A percentile compares a stretch with the other conserved stretches of the same genome.
These are phyloP conservation scores for Metopolophium dirhodum DNA, from an alignment of 1,140 invertebrate genomes.

Conservation along the genomic window DNA sequence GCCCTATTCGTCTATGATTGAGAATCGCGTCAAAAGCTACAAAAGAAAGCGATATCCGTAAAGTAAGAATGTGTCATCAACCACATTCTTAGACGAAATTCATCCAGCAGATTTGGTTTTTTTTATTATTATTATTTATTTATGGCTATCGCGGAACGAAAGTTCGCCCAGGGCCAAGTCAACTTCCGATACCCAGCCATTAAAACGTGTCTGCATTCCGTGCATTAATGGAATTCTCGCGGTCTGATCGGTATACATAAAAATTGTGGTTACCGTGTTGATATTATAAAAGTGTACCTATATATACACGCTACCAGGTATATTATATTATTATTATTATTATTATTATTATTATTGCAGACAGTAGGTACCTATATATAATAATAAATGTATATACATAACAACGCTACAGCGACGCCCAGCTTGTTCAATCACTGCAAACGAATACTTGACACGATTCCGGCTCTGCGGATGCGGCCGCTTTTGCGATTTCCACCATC, in stretches of 20 bases:
- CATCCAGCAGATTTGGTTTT: slow-evolving; percentile 1
- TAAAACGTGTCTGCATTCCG: slow-evolving; percentile 50
- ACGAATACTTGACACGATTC: slow-evolving; percentile 37
- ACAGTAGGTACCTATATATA: not conserved
- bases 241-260: slow-evolving; percentile 1
- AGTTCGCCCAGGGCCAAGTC: slow-evolving; percentile 48
- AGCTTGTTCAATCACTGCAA: not conserved
- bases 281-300: not conserved
- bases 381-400: not conserved
- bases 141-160: slow-evolving; percentile 34
- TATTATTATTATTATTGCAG: not conserved
- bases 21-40: not conserved
- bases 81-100: slow-evolving; percentile 44
- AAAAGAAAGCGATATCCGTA: slow-evolving; percentile 24
- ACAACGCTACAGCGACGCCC: not conserved
- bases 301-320: not conserved
- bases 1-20: not conserved
- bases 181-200: slow-evolving; percentile 38
- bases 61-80: slow-evolving; percentile 25
- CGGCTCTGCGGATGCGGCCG: not conserved
- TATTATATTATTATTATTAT: not conserved
- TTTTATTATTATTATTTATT: slow-evolving; percentile 19
- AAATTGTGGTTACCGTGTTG: slow-evolving; percentile 13
- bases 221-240: slow-evolving; percentile 34
- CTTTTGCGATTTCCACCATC: slow-evolving; percentile 25